Conservation (phyloP, 2,888 invertebrate species). For the Tetranychus piercei region DNA sequence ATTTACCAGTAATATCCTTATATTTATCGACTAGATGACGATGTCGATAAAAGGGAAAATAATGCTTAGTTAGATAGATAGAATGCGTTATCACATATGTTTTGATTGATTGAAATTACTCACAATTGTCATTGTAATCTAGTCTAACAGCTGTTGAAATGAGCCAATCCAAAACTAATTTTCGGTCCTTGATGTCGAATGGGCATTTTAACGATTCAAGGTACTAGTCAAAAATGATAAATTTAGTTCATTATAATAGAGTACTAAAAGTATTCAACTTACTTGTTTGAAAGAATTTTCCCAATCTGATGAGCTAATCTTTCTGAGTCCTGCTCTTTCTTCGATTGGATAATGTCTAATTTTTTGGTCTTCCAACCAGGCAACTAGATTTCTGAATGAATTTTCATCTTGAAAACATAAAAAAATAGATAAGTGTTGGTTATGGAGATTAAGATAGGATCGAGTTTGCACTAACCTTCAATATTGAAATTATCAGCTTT, state of each 20-base stretch:
- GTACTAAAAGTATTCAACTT: neutral
- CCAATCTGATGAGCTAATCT: constrained; percentile 50
- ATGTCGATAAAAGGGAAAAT: constrained; percentile 31
- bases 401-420: constrained; percentile 46
- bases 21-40: constrained; percentile 48
- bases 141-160: constrained; percentile 60
- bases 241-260: neutral
- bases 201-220: constrained; percentile 58
- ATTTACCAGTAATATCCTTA: constrained; percentile 32
- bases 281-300: constrained; percentile 42
- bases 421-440: constrained; percentile 9
- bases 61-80: too few species aligned
- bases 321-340: constrained; percentile 52
- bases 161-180: constrained; percentile 66
- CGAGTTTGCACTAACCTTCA: constrained; percentile 41
- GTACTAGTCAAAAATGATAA: constrained; percentile 38
- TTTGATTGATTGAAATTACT: constrained; percentile 15
- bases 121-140: constrained; percentile 59
- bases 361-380: constrained; percentile 85
- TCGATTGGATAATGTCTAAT: constrained; percentile 70
- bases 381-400: constrained; percentile 55
- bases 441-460: constrained; percentile 6
- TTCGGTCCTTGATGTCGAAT: constrained; percentile 36
- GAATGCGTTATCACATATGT: neutral
- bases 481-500: constrained; percentile 50